Evolutionary conservation across 2,797 vertebrate species (phyloP).

Genomic region (Ptychadena robeensis): DNA sequence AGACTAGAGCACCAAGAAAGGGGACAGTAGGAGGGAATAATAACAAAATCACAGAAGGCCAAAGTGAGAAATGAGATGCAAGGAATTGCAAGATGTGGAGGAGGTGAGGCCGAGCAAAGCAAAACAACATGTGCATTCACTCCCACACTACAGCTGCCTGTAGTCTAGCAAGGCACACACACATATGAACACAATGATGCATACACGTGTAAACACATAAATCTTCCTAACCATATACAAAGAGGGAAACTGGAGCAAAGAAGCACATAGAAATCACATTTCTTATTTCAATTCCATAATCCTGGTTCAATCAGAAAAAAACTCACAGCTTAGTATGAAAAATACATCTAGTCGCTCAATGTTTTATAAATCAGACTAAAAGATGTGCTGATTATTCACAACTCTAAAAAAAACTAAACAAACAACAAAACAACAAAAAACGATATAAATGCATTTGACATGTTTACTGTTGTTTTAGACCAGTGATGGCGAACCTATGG

Average conservation of each 20-base stretch:
- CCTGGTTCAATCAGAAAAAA: not conserved
- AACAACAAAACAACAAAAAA: too few species aligned
- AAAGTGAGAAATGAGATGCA: conserved; percentile 18
- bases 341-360: too few species aligned
- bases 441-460: too few species aligned
- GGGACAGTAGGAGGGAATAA: not conserved
- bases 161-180: conserved; percentile 30
- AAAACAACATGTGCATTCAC: conserved; percentile 41
- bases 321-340: too few species aligned
- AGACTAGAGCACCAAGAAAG: conserved; percentile 24
- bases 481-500: too few species aligned
- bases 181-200: conserved; percentile 37
- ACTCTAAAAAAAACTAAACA: too few species aligned
- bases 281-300: not conserved
- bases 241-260: not conserved
- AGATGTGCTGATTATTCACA: too few species aligned
- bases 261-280: not conserved
- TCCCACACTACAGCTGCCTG: conserved; percentile 25
- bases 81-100: conserved; percentile 28
- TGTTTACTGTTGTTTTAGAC: too few species aligned
- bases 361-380: too few species aligned
- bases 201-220: conserved; percentile 13
- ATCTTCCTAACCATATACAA: conserved; percentile 11
- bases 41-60: not conserved
- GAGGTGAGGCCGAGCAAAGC: conserved; percentile 14